Percentiles rank a stretch among this genome's conserved stretches.
These are phyloP conservation scores for Amphipoea oculea DNA, from an alignment of 2,888 invertebrate species.

Conservation along the genomic window DNA sequence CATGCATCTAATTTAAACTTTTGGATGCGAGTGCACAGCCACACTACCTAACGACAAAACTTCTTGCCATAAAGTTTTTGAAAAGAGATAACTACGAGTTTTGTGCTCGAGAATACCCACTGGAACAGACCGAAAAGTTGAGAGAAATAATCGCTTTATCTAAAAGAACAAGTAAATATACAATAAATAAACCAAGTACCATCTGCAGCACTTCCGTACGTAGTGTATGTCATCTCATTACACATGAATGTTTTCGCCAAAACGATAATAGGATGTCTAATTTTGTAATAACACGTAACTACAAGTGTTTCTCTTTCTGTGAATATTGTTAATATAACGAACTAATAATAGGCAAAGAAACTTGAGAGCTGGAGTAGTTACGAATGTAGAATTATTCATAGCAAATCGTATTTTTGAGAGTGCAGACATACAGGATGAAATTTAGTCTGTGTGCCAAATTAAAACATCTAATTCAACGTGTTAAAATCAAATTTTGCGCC, in stretches of 20 bases:
- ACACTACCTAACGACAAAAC: constrained; percentile 39
- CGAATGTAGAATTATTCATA: constrained; percentile 48
- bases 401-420: constrained; percentile 34
- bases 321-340: constrained; percentile 54
- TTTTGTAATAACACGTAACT: constrained; percentile 57
- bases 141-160: constrained; percentile 37
- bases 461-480: background rate
- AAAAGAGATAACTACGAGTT: constrained; percentile 51
- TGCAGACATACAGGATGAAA: constrained; percentile 6
- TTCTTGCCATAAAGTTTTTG: constrained; percentile 53
- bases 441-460: background rate
- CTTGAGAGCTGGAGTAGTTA: constrained; percentile 34
- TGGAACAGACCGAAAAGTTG: constrained; percentile 27
- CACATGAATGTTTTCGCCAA: constrained; percentile 43
- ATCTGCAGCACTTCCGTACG: constrained; percentile 44
- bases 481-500: background rate
- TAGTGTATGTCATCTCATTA: constrained; percentile 50
- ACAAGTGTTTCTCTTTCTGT: constrained; percentile 56
- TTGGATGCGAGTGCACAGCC: constrained; percentile 24
- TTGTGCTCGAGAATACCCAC: constrained; percentile 25
- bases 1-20: constrained; percentile 61
- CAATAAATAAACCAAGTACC: constrained; percentile 20
- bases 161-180: constrained; percentile 19
- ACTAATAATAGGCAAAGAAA: constrained; percentile 62
- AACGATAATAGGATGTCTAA: constrained; percentile 60